Base-by-base conservation (phyloP, 2,888 invertebrate species). In the Drosophila stalkeri region DNA sequence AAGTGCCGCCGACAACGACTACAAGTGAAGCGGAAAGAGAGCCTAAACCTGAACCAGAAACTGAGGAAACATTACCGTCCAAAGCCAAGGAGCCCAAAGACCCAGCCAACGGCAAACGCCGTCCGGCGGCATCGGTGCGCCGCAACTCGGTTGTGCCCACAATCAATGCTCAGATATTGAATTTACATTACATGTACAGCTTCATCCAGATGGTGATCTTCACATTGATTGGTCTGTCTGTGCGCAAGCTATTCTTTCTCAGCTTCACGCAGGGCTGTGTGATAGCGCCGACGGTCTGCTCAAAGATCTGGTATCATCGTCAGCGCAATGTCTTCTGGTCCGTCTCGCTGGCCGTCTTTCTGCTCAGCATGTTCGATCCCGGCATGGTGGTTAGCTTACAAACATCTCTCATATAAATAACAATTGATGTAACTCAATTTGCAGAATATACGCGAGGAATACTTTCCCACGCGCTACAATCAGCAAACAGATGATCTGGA, bases 141-240 rank as follows among this genome's bases (percentile, higher is more conserved):
- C 72, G 83, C 33, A 61, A 75, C 52, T 82, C 85, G 18, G 68
- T 59, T 16, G 56, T 78, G 49, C 82, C 89, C 33, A 75, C 75
- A 27, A 55, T 75, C 31, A 82, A 87, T 61, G 63, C 64, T 7
- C 81, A 85, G 27, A 75, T 89, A 52, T 72, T 87, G 18, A 88
- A 85, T 72, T 85, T 91, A 66, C 91, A 92, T 68, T 93, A 92
- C 39, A 94, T 96, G 63, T 98, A 96, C 91, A 96, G 96, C 91
- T 92, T 96, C 35, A 93, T 96, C 12, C 97, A 97, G 90, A 94
- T 96, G 92, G 92, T 94, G 41, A 96, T 96, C 43, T 98, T 96
- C 91, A 85, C 90, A 1, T 61, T 91, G 5, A 80, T 93, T 43
- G 93, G 93, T 3, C 85, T 93, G 23, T 81, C 86, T 61, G 86